phyloP scores from a whole-genome alignment of 35 echinoderm and acorn worm genomes.

The Heliocidaris erythrogramma region DNA sequence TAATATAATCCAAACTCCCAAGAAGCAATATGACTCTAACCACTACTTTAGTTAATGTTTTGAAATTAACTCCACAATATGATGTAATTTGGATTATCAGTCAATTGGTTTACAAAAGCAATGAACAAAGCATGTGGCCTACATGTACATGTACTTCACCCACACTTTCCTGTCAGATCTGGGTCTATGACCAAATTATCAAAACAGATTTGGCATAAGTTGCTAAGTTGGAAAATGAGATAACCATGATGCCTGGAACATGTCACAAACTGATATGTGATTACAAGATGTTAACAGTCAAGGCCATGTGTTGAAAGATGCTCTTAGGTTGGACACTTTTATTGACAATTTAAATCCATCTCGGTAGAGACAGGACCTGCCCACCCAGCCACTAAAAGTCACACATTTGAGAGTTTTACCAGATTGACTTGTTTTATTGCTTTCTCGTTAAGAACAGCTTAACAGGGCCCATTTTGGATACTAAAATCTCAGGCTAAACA shows the following conservation, averaged over 20 bases:
- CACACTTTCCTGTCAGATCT: neutral
- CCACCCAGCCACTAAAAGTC: neutral
- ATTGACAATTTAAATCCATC: neutral
- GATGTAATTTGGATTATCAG: no score
- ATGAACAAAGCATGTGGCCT: no score
- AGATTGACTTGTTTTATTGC: neutral
- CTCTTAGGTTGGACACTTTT: neutral
- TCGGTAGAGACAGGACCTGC: neutral
- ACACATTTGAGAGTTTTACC: neutral
- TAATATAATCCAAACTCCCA: no score
- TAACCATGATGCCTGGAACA: neutral
- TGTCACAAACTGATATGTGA: neutral
- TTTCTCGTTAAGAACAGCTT: neutral
- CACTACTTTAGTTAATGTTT: no score
- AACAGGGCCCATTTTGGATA: neutral
- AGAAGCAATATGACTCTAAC: no score
- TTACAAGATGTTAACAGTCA: slow-evolving; percentile 18
- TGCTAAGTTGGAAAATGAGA: neutral
- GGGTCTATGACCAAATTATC: neutral
- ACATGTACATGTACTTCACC: no score
- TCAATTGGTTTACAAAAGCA: no score
- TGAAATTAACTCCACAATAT: no score
- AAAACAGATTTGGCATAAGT: neutral
- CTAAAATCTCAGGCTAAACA: neutral
- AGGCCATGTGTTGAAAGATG: neutral